Evolutionary conservation across 2,113 vertebrate genomes (phyloP).

Genomic region (Poicephalus gulielmi): DNA sequence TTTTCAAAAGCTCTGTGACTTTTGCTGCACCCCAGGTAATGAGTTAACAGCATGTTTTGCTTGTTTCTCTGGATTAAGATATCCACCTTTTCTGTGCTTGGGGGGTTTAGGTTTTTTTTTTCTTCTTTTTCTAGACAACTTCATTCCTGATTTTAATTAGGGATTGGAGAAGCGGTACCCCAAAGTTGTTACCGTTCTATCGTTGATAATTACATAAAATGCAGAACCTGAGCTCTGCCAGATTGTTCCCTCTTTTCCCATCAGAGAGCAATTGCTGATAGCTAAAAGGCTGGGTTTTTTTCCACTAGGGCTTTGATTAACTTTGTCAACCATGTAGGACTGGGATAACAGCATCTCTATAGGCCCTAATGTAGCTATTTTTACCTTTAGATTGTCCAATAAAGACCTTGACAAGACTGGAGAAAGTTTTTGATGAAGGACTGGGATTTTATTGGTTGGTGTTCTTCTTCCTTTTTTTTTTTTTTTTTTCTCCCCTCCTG

Average conservation of each 20-base stretch:
- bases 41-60: background rate
- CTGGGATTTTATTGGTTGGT: background rate
- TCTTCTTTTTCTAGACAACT: too few relatives aligned
- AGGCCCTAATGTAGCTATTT: background rate
- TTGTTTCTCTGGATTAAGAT: background rate
- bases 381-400: background rate
- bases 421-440: background rate
- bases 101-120: fast-evolving
- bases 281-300: background rate
- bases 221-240: background rate
- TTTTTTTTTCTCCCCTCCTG: background rate
- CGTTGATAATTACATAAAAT: background rate
- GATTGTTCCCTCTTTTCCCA: background rate
- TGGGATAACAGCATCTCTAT: background rate
- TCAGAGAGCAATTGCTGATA: background rate
- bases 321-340: background rate
- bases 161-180: background rate
- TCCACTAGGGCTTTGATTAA: background rate
- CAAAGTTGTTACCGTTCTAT: background rate
- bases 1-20: background rate
- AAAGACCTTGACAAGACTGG: background rate
- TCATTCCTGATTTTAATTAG: background rate
- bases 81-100: background rate
- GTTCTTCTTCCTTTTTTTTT: background rate
- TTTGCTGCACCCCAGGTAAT: background rate